phyloP scores from a whole-genome alignment of 2,888 invertebrate genomes.

The Aporophyla lueneburgensis region DNA sequence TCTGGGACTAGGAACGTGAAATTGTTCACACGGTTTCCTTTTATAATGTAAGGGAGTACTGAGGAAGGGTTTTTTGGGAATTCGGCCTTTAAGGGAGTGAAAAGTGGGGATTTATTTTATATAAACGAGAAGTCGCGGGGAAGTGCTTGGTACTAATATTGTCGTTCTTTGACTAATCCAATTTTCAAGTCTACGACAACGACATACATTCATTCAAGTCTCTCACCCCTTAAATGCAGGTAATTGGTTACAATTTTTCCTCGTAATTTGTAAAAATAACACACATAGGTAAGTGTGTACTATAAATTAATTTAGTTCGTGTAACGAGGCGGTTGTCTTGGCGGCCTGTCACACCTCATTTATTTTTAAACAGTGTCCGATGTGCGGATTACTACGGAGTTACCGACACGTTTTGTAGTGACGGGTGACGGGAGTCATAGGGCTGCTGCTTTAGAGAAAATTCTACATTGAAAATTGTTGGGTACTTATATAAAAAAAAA shows the following conservation, averaged over 20 bases:
- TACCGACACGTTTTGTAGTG: conserved; percentile 48
- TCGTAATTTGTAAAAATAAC: conserved; percentile 43
- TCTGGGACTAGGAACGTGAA: neutral
- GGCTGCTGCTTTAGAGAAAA: conserved; percentile 34
- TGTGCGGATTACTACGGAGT: conserved; percentile 56
- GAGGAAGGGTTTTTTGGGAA: too few species aligned
- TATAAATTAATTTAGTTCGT: conserved; percentile 76
- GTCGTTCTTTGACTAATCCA: neutral
- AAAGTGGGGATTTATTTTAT: too few species aligned
- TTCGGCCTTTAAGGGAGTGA: too few species aligned
- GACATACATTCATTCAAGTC: conserved; percentile 7
- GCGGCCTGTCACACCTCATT: conserved; percentile 79
- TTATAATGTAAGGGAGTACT: too few species aligned
- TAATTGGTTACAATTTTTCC: conserved; percentile 20
- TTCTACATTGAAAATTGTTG: too few species aligned
- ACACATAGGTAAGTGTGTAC: conserved; percentile 31
- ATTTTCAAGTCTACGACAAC: neutral
- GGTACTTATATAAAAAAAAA: neutral
- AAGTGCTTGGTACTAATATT: neutral
- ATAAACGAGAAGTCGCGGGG: too few species aligned
- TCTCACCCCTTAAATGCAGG: neutral
- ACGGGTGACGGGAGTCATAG: conserved; percentile 49
- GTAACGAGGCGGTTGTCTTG: conserved; percentile 75
- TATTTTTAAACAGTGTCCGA: conserved; percentile 82
- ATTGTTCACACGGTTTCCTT: too few species aligned